Evolutionary conservation across 1,140 invertebrate species (phyloP).

Genomic region (Heliconius congener): DNA sequence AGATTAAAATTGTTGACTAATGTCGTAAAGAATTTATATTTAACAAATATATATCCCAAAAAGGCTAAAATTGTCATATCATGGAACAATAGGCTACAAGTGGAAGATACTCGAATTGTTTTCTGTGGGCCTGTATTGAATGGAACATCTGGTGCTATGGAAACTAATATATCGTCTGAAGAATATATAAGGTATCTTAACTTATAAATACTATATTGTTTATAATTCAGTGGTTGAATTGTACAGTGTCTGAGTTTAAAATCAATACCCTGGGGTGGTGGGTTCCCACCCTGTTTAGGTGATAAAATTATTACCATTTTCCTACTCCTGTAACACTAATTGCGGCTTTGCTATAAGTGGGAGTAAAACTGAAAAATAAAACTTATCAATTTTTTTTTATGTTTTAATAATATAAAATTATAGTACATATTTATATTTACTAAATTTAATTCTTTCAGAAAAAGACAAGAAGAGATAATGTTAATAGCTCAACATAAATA

Average conservation of each 20-base stretch:
- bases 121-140: constrained; percentile 81
- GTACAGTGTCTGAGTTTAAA: neutral
- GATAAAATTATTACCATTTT: no score
- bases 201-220: neutral
- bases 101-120: constrained; percentile 45
- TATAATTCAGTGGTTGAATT: no score
- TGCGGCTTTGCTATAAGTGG: no score
- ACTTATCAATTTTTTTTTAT: no score
- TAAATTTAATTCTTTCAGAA: constrained; percentile 59
- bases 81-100: constrained; percentile 68
- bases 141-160: constrained; percentile 73
- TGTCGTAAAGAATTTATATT: constrained; percentile 63
- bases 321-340: no score
- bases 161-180: constrained; percentile 62
- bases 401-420: no score
- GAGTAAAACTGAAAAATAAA: no score
- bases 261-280: no score
- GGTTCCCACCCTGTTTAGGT: no score
- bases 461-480: constrained; percentile 82
- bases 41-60: constrained; percentile 49
- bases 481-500: constrained; percentile 84
- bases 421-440: no score
- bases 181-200: constrained; percentile 68
- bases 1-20: constrained; percentile 64
- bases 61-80: constrained; percentile 66